Base-by-base conservation (phyloP, 2,888 invertebrate genomes). In the Orthonychiurus folsomi region DNA sequence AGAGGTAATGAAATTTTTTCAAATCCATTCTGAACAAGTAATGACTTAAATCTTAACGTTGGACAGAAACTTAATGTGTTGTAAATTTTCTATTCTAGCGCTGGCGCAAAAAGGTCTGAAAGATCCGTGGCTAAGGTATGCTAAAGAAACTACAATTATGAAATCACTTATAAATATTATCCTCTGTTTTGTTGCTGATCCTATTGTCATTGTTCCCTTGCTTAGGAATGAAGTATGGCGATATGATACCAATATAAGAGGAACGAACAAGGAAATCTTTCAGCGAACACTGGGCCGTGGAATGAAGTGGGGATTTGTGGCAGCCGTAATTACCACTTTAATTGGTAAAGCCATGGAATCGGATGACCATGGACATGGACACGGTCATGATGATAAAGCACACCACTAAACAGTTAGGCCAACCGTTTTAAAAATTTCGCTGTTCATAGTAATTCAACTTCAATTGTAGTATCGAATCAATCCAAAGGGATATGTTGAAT, bases 61-160 rank as follows among this genome's bases (percentile, higher is more conserved):
- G n/a, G n/a, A n/a, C n/a, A n/a, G n/a, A n/a, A n/a, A n/a, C n/a
- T n/a, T n/a, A n/a, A n/a, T n/a, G n/a, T n/a, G n/a, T n/a, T n/a
- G n/a, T n/a, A n/a, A n/a, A n/a, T n/a, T n/a, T n/a, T n/a, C n/a
- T n/a, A n/a, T n/a, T n/a, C n/a, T n/a, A n/a, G 83, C 83, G 1
- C 80, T 93, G 20, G 85, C 83, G 0, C 78, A 82, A 50, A 82
- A 84, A 74, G 91, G 91, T 2, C 77, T 93, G 1, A 84, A 82
- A 66, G 91, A 93, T 77, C 93, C 93, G 0, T 93, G 93, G 93
- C 79, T 90, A 59, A 85, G 92, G 87, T 86, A 74, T 69, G 15
- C 21, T 50, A 56, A 18, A 25, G 25, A 20, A 3, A 55, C 53
- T 57, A 18, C 3, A 50, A 15, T 20, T 48, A 48, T n/a, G n/a